Base-by-base conservation (phyloP, 2,888 invertebrate genomes). In the Caenorhabditis japonica region DNA sequence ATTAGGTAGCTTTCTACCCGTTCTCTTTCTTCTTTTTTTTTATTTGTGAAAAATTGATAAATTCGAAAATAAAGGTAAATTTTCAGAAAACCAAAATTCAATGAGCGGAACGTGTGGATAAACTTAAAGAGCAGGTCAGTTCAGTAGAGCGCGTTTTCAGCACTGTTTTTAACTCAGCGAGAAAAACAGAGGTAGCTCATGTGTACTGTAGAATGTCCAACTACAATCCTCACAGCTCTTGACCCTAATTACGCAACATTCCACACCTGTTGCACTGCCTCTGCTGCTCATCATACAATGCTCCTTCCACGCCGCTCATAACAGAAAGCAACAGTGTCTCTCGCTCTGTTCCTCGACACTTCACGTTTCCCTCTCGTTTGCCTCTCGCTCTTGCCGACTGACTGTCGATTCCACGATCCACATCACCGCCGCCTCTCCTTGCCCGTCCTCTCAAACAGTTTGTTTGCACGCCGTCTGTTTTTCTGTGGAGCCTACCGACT, bases 321-420 rank as follows among this genome's bases (percentile, higher is more conserved):
- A 46, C 15, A 21, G 38, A 21, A 34, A 34, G 25, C 33, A 38
- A 25, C 30, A 7, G 46, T 38, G 2, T 25, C 19, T 17, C 25
- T 1, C 36, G 27, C 21, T 17, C 7, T 46, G 12, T 12, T 53
- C 39, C 38, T 49, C 43, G 39, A 44, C 55, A 41, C 61, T 27
- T 30, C 21, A 41, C 33, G 27, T 21, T 27, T 49, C 61, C 12
- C 34, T 34, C 39, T 27, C 23, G 21, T 25, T 44, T 36, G 4
- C 33, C 53, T 36, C 59, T 41, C 47, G 27, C 51, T 44, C 49
- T 56, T 61, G 34, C 64, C 53, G 44, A 44, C 53, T 56, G 64
- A 55, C 64, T 55, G 49, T 64, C 64, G 55, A 64, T 47, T 55
- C 64, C 64, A 55, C 56, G 55, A 55, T 56, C 44, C 23, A 15